These are phyloP conservation scores for Nasua narica DNA, from an alignment of 2,797 vertebrate genomes.

Conservation along the genomic window DNA sequence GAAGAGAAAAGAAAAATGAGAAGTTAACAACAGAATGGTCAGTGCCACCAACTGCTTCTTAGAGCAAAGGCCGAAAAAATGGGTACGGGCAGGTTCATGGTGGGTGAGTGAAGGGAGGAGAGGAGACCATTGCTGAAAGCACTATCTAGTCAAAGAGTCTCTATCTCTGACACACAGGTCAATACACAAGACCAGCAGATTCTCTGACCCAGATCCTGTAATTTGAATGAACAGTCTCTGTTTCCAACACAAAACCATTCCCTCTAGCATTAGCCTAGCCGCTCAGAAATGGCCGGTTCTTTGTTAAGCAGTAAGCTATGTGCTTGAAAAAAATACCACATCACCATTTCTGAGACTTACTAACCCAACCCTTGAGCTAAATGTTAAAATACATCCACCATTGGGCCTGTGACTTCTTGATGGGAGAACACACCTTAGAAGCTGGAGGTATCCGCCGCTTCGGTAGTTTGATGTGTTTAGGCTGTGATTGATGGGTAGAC, in stretches of 20 bases:
- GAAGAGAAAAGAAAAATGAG: neutral
- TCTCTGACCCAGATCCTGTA: neutral
- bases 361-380: neutral
- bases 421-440: constrained; percentile 88
- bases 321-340: constrained; percentile 39
- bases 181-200: neutral
- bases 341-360: constrained; percentile 8
- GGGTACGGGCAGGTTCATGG: too few relatives aligned
- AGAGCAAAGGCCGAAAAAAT: fast-evolving
- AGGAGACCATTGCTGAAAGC: neutral
- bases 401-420: neutral
- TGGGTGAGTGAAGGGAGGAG: neutral
- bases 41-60: neutral
- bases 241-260: neutral
- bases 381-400: neutral
- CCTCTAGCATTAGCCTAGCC: neutral
- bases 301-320: constrained; percentile 4
- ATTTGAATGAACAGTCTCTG: neutral
- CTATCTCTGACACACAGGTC: neutral
- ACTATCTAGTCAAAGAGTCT: neutral
- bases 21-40: neutral
- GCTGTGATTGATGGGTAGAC: constrained; percentile 85
- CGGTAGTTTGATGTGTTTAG: constrained; percentile 92
- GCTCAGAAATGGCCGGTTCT: constrained; percentile 39
- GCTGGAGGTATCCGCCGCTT: constrained; percentile 93